Evolutionary conservation across 2,888 invertebrate genomes (phyloP).

Genomic region (Punctoribates punctum): DNA sequence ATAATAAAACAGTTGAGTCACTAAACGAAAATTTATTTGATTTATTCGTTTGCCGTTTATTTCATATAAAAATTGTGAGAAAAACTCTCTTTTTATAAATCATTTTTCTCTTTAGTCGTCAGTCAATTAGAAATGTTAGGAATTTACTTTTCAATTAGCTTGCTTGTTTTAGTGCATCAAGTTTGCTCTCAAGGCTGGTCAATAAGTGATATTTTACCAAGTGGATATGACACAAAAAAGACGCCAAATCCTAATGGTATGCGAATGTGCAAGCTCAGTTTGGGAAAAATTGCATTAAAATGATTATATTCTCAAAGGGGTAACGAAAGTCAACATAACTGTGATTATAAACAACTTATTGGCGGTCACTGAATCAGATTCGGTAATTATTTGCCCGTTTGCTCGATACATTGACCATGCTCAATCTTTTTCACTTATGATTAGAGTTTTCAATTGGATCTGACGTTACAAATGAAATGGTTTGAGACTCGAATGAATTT

Average conservation of each 20-base stretch:
- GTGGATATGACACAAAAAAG: constrained; percentile 30
- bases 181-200: constrained; percentile 22
- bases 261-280: neutral
- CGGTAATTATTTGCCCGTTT: neutral
- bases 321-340: constrained; percentile 6
- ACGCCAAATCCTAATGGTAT: constrained; percentile 25
- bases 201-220: constrained; percentile 26
- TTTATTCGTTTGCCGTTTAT: neutral
- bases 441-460: constrained; percentile 36
- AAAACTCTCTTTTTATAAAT: neutral
- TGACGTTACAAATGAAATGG: constrained; percentile 40
- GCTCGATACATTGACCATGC: no score
- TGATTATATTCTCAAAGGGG: neutral
- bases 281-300: neutral
- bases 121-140: neutral
- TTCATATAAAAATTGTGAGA: neutral
- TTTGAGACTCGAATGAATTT: constrained; percentile 35
- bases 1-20: constrained; percentile 12
- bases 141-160: neutral
- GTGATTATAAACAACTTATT: constrained; percentile 23
- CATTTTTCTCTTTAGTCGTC: neutral
- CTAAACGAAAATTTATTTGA: neutral
- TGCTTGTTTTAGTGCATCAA: neutral
- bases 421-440: neutral
- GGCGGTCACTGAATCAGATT: constrained; percentile 34